A percentile compares a stretch with the other conserved stretches of the same genome.
phyloP scores from a whole-genome alignment of 2,888 invertebrate species.

The Folsomia manolachei region DNA sequence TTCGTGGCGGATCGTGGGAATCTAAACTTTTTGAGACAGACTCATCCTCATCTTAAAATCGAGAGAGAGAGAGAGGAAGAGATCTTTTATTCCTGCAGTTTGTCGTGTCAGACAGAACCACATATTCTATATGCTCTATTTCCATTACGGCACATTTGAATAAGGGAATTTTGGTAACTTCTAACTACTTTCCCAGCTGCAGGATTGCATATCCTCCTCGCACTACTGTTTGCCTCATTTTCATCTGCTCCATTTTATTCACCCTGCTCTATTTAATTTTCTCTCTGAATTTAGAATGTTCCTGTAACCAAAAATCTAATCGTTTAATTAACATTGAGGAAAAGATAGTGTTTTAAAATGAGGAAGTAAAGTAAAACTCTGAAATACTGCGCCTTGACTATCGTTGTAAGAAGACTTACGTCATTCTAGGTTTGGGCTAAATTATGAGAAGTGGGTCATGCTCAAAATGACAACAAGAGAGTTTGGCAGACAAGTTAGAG shows the following conservation, averaged over 20 bases:
- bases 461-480: slow-evolving; percentile 7
- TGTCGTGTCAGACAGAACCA: background rate
- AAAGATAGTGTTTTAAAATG: background rate
- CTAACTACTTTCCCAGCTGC: background rate
- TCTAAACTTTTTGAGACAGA: background rate
- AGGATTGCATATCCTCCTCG: too few relatives aligned
- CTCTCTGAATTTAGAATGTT: background rate
- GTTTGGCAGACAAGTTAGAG: background rate
- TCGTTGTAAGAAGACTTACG: background rate
- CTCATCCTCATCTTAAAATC: too few relatives aligned
- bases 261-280: background rate
- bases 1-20: slow-evolving; percentile 3
- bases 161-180: background rate
- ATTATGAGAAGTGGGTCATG: slow-evolving; percentile 14
- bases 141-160: background rate
- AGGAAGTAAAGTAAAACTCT: background rate
- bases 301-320: background rate
- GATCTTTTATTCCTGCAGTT: background rate
- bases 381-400: background rate
- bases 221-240: background rate
- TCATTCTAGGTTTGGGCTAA: background rate
- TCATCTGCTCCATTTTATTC: background rate
- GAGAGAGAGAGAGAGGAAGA: background rate
- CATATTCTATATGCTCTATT: background rate
- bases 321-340: background rate